phyloP scores from a whole-genome alignment of 1,140 invertebrate species.

The Trialeurodes vaporariorum region DNA sequence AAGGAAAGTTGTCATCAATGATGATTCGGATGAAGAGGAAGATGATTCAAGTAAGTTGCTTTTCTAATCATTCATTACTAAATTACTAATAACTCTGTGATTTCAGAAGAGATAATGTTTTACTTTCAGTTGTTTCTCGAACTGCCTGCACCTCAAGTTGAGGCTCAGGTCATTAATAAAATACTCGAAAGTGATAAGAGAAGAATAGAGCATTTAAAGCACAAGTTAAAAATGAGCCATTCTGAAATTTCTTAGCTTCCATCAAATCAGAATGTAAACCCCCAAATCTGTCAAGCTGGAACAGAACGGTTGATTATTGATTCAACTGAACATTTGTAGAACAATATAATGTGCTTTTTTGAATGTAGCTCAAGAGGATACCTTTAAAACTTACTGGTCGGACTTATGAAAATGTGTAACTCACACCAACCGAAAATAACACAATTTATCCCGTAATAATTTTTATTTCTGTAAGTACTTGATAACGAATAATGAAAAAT shows the following conservation, averaged over 20 bases:
- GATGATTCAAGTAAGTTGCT: not conserved
- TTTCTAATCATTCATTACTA: not conserved
- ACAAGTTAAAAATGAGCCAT: not conserved
- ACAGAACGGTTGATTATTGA: not conserved
- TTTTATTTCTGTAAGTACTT: too few relatives aligned
- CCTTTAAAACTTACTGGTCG: too few relatives aligned
- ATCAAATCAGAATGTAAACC: not conserved
- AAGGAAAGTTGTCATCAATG: not conserved
- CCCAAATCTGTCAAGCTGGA: not conserved
- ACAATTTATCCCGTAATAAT: too few relatives aligned
- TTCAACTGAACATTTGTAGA: not conserved
- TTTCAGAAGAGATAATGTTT: not conserved
- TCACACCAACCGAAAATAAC: too few relatives aligned
- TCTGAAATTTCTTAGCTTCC: not conserved
- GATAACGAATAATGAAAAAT: too few relatives aligned
- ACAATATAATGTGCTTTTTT: too few relatives aligned
- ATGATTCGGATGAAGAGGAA: not conserved
- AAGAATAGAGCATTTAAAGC: not conserved
- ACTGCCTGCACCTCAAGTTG: not conserved
- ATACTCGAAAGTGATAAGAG: not conserved
- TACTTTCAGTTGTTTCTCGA: not conserved
- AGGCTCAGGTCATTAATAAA: too few relatives aligned
- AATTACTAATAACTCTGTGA: not conserved
- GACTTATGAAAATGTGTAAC: too few relatives aligned
- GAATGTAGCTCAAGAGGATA: too few relatives aligned